Evolutionary conservation across 2,113 vertebrate species (phyloP), one percentile per base, ranked within the genome.

Genomic region (Oxyruncus cristatus): DNA sequence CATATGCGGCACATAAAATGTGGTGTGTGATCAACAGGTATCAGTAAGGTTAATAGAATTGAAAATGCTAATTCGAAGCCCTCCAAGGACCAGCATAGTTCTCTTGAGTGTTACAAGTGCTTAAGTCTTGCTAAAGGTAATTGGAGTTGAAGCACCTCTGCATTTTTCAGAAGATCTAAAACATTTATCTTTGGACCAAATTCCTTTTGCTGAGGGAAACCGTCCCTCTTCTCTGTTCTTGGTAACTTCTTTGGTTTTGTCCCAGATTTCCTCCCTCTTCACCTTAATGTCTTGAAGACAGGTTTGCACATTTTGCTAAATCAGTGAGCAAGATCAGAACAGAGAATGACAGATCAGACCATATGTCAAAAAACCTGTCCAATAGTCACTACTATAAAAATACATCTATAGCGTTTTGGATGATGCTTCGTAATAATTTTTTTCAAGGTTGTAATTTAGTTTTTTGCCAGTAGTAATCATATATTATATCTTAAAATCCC

Each of bases 81-180:
- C n/a, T 92, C 71, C 33, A 61, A 94, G 74, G 67, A 46, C 35
- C 46, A 83, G 41, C 11, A 5, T 6, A 35, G 39, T 11, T 73
- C 67, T 88, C 58, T 23, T 0, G 1, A n/a, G 32, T 42, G 68
- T 84, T 86, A n/a, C 30, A 73, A 86, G 59, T 49, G 35, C 67
- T 88, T 52, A 88, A 35, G 65, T 56, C 49, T 35, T 76, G 37
- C 62, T 85, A 66, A 79, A 94, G 49, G 20, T 89, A 87, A 89
- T 91, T 62, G 66, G 44, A 87, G 47, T 67, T 88, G 92, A 96
- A 96, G 63, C 72, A 13, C 23, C 23, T 71, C 58, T 79, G 75
- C 85, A 88, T 92, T 96, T 96, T 95, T 89, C 78, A 96, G 74
- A 75, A 84, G 52, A 81, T 74, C 46, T 90, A 59, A 75, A 96